Evolutionary conservation across 2,888 invertebrate genomes (phyloP), one percentile per base, ranked within the genome.

Genomic region (Zelleria hepariella): DNA sequence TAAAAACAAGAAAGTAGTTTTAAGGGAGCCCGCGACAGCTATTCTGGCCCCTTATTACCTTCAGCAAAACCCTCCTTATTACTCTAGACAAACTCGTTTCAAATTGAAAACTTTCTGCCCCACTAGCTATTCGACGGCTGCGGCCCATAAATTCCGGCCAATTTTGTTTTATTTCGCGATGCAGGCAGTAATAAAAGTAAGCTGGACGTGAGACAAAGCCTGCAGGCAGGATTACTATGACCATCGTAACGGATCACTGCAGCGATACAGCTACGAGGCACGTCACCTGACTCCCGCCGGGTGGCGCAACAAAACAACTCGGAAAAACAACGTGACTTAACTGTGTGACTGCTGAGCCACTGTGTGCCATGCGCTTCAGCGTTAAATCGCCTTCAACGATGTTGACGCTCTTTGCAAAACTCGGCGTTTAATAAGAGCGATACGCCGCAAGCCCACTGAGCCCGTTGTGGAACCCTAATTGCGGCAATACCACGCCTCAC

Each of bases 21-120:
- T 80, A 82, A 86, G 84, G 78, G 82, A 83, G 78, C 84, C 77
- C 80, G 78, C 77, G 81, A 84, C 82, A 82, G 79, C 78, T 78
- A 82, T 85, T 75, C 83, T 72, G 74, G 74, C 75, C 81, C 83
- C 81, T 75, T 82, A 86, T 82, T 81, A 83, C 84, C 76, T 75
- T 70, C 76, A 66, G 72, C 82, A 83, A 86, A 86, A 78, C 84
- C 86, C 80, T 80, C 78, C 86, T 84, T 88, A 86, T 85, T 85
- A 86, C 83, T 72, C 74, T 72, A 80, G 80, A 85, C 86, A 86
- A 86, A 86, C 86, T 84, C 85, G 85, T 86, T 87, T 86, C 86
- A 86, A 86, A 88, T 88, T 87, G 87, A 88, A 88, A 88, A 86
- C 82, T 88, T 86, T 85, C 84, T 84, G 80, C 86, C 86, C 86